Base-by-base conservation (phyloP, 2,113 vertebrate genomes). In the Psittacus erithacus region DNA sequence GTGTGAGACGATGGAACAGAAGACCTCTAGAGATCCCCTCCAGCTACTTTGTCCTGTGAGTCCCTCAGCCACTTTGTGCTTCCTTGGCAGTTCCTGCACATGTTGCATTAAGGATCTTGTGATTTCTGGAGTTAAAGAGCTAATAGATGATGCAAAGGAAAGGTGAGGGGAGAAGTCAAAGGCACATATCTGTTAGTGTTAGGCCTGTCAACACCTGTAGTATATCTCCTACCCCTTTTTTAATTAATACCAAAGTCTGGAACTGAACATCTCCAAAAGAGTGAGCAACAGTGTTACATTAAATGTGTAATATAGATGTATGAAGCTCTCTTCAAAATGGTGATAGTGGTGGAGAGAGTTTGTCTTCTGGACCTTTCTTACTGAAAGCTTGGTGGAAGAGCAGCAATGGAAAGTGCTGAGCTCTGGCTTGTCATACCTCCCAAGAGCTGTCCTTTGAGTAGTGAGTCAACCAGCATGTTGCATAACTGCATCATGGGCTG, bases 21-120 rank as follows among this genome's bases (percentile, higher is more conserved):
- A 8, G 3, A 70, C 23, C 10, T 49, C 24, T 47, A 52, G 23
- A 90, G 39, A 55, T 52, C 24, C 9, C 55, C 53, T 76, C 31
- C 12, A 52, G 9, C 14, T 90, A 7, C 15, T 64, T 69, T 85
- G 27, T 12, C 17, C n/a, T 68, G 11, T 69, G 10, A 81, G 49
- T 78, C 44, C 27, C 27, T 68, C 13, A 84, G 67, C 15, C 7
- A 22, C 38, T 59, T 41, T 10, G 9, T 38, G 2, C 24, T 85
- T 76, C 29, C 70, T 63, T 75, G 43, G 10, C 65, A 33, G 18
- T n/a, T 67, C 9, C 7, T n/a, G 20, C 7, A 31, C 1, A 0
- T 1, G 1, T 67, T 67, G 17, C 11, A 11, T 62, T 75, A 86
- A 85, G 41, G 55, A 63, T 63, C 0, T 0, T 17, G 28, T 50